Conservation (phyloP, 2,113 vertebrate genomes). For the Collichthys lucidus region DNA sequence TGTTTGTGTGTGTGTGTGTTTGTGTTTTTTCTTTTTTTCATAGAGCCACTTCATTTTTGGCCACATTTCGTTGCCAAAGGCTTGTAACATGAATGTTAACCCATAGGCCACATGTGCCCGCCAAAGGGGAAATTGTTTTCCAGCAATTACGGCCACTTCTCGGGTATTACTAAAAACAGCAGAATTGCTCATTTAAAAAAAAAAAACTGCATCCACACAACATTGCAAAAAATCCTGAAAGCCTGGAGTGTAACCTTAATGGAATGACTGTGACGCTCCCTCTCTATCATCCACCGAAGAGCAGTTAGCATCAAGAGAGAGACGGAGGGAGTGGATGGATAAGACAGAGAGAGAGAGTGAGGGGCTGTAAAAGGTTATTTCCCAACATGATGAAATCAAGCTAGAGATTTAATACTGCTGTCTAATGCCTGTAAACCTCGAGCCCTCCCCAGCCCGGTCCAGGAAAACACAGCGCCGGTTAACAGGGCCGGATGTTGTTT, state of each 20-base stretch:
- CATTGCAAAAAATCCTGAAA: conserved; percentile 6
- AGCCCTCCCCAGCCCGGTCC: conserved; percentile 47
- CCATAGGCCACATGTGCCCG: conserved; percentile 24
- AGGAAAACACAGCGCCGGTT: conserved; percentile 64
- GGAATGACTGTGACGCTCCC: conserved; percentile 41
- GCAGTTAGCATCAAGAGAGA: conserved; percentile 53
- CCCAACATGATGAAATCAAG: conserved; percentile 75
- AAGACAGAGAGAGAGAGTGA: conserved; percentile 29
- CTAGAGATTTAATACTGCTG: conserved; percentile 66
- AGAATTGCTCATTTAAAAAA: conserved; percentile 15
- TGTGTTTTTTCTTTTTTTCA: not conserved
- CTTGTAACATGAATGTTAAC: conserved; percentile 41
- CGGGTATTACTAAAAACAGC: conserved; percentile 48
- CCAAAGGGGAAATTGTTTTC: conserved; percentile 51
- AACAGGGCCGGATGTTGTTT: conserved; percentile 66
- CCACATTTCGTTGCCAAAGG: conserved; percentile 44
- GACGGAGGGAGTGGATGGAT: conserved; percentile 53
- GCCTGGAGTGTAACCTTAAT: conserved; percentile 50
- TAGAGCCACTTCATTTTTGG: conserved; percentile 48
- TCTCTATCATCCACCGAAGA: conserved; percentile 55
- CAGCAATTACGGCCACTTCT: conserved; percentile 61
- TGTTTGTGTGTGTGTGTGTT: too few species aligned
- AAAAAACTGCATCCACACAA: conserved; percentile 17
- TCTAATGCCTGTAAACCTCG: conserved; percentile 70
- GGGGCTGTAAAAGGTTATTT: conserved; percentile 64